These are phyloP conservation scores for Cryptomyrus ogoouensis DNA, from an alignment of 2,113 vertebrate species.

Conservation along the genomic window DNA sequence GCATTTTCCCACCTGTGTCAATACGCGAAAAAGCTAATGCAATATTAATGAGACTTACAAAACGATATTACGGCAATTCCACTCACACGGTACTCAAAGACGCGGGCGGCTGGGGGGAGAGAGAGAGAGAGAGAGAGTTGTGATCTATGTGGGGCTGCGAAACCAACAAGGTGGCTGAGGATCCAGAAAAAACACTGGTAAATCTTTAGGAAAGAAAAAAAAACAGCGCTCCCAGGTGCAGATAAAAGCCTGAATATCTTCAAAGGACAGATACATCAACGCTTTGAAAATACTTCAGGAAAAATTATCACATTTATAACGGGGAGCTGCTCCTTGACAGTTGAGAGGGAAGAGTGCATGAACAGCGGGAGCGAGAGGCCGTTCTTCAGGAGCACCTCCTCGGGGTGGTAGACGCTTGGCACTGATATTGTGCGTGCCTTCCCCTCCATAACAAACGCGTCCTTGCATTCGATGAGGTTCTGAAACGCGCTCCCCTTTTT, in stretches of 20 bases:
- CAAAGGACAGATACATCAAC: not conserved
- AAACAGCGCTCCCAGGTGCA: not conserved
- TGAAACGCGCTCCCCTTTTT: not conserved
- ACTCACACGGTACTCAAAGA: slow-evolving; percentile 19
- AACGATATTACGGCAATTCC: slow-evolving; percentile 30
- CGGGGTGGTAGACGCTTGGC: no score
- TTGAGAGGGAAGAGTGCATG: not conserved
- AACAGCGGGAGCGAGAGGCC: not conserved
- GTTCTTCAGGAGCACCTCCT: not conserved
- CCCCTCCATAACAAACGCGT: not conserved
- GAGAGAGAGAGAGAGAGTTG: not conserved
- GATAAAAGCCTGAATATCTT: slow-evolving; percentile 10
- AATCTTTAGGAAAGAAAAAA: not conserved
- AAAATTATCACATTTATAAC: slow-evolving; percentile 8
- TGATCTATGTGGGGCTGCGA: not conserved
- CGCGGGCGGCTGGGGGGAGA: not conserved
- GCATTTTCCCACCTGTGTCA: slow-evolving; percentile 21
- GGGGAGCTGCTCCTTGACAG: not conserved
- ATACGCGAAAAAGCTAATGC: slow-evolving; percentile 29
- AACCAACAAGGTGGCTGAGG: not conserved
- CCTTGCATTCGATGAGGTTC: not conserved
- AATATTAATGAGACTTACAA: slow-evolving; percentile 36
- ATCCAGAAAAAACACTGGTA: slow-evolving; percentile 5
- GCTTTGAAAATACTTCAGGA: not conserved
- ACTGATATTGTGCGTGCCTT: not conserved